phyloP scores from a whole-genome alignment of 2,113 vertebrate species.

The Lophotis ruficrista region DNA sequence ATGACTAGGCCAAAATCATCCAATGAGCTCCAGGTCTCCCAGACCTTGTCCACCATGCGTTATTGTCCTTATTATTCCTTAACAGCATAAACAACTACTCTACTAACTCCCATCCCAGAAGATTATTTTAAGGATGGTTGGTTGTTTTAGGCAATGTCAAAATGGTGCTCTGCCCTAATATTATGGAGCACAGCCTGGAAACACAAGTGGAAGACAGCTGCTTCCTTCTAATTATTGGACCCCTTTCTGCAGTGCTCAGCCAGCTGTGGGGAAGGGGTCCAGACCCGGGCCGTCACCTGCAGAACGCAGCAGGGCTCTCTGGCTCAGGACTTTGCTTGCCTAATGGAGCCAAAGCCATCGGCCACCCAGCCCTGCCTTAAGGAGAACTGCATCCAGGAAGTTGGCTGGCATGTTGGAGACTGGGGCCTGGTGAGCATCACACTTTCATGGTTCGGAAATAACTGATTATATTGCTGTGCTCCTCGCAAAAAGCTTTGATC shows the following conservation, averaged over 20 bases:
- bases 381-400: constrained; percentile 73
- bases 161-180: not conserved
- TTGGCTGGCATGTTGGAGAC: constrained; percentile 85
- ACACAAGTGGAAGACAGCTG: not conserved
- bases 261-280: constrained; percentile 87
- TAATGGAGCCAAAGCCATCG: constrained; percentile 70
- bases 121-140: not conserved
- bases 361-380: constrained; percentile 77
- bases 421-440: constrained; percentile 88
- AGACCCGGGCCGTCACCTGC: constrained; percentile 84
- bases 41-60: not conserved
- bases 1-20: not conserved
- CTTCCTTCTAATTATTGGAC: not conserved
- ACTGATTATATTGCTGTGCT: not conserved
- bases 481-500: not conserved
- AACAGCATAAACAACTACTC: not conserved
- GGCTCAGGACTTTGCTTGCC: constrained; percentile 79
- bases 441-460: not conserved
- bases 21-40: not conserved
- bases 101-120: not conserved
- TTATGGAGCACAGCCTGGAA: not conserved
- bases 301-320: constrained; percentile 67
- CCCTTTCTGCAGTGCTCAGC: constrained; percentile 85
- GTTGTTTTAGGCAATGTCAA: not conserved
- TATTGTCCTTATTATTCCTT: not conserved